Evolutionary conservation across 2,113 vertebrate genomes (phyloP), one percentile per base, ranked within the genome.

Genomic region (Chaetops frenatus): DNA sequence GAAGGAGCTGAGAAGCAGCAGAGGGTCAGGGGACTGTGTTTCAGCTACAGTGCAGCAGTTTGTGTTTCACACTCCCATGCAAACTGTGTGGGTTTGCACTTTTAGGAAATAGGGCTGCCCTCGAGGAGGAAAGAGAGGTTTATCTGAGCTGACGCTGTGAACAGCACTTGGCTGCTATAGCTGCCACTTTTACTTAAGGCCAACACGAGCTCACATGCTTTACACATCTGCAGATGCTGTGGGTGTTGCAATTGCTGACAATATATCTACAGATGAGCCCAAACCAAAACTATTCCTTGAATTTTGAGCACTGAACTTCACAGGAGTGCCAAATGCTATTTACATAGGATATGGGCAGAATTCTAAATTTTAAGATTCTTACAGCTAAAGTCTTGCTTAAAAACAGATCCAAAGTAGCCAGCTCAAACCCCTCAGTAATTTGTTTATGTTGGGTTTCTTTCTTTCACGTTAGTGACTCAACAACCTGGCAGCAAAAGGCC

Each of bases 181-280:
- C 90, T 97, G 94, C 90, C 90, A 91, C 91, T 76, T 97, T 78
- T 38, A n/a, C 71, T 97, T 94, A 95, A 96, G 89, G 60, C 90
- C 85, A 89, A 56, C 45, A 31, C 0, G 2, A n/a, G 21, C 81
- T 94, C 86, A 94, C 8, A 10, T 92, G 92, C 77, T 80, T 82
- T 74, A 79, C 92, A 81, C 88, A 90, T 81, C n/a, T 73, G 65
- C 38, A 81, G 81, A 90, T 65, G 56, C 78, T 92, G 69, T 50
- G 74, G 65, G 69, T 27, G 12, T 40, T 74, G 38, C 45, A 65
- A 25, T 40, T 65, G 36, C 86, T 91, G 70, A 94, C 66, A 90
- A 69, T 60, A 50, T 57, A 81, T 44, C 45, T 47, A 62, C 0
- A 17, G 36, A 74, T 29, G 70, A 88, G n/a, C 38, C 72, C 45